Base-by-base conservation (phyloP, 2,888 invertebrate species). In the Phrixothrix hirtus region DNA sequence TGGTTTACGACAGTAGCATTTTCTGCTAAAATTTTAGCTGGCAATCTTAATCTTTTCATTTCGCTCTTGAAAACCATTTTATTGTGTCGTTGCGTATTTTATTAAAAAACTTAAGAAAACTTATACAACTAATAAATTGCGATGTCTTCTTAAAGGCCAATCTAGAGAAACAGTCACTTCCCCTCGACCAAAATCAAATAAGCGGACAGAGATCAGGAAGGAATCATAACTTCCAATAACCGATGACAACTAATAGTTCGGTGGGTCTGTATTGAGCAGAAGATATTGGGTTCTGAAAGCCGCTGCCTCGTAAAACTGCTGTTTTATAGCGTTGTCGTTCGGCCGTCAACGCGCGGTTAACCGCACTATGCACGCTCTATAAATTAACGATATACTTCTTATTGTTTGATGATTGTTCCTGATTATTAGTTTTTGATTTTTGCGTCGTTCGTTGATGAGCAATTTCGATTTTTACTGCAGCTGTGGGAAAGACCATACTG, bases 161-260 rank as follows among this genome's bases (percentile, higher is more conserved):
- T n/a, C n/a, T n/a, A n/a, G n/a, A n/a, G n/a, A n/a, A n/a, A n/a
- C n/a, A 25, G 6, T 25, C 9, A 12, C 29, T 21, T 36, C 27
- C 49, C 49, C 54, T 42, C 35, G 47, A 25, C 25, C 34, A 31
- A 49, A 55, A 55, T 55, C 49, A 55, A 49, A 55, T 55, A 47
- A 46, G 30, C 38, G 43, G 34, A 39, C 51, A 30, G 13, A 47
- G 55, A 60, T 60, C 58, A 60, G 52, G 54, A 50, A 58, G 60
- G 61, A 62, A 63, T 66, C 68, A 66, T 68, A 68, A 68, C 64
- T 68, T 66, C 66, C 67, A 68, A 68, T 68, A 67, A 66, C 67
- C 63, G 65, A 68, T 66, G 68, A 68, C 68, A 67, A 65, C 66
- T 68, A 68, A 68, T 67, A 60, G 62, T 58, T 60, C 57, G 58